Base-by-base conservation (phyloP, 2,797 vertebrate species). In the Menidia menidia region DNA sequence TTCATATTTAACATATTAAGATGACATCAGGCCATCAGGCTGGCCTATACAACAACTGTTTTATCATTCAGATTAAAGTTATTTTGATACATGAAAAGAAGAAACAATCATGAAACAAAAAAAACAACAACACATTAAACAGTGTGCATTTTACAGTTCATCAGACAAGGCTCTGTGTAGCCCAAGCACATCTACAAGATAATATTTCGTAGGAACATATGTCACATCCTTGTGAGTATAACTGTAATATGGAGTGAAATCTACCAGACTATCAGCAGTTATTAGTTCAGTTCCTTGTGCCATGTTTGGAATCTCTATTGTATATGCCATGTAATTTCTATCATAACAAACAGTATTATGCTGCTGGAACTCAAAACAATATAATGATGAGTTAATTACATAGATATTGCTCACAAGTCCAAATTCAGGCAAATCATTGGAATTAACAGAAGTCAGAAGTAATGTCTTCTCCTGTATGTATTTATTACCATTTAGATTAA, bases 351-450 rank as follows among this genome's bases (percentile, higher is more conserved):
- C 8, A 31, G 61, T 71, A 61, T 71, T 52, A 66, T 61, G 62
- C 41, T 57, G 74, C 65, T 83, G 75, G 33, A 58, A 82, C 72
- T 82, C 57, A 12, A 75, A 82, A 72, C 71, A 80, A 63, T 72
- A 68, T 50, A 77, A 63, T 41, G 0, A 43, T 52, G 50, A 79
- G 62, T 80, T 43, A 45, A 72, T 52, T 44, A 75, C 16, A 72
- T 33, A 63, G 30, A 72, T 66, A 16, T 57, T 78, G 72, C 53
- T 72, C 8, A 73, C 56, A 32, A 73, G 70, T 67, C 63, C 56
- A 83, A 77, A 86, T 78, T 73, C 75, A 56, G 58, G 56, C 64
- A 85, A 52, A 51, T 81, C 51, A 67, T 70, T 77, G 60, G 62
- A 39, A 76, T 25, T 25, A 25, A 25, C 25, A 25, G 25, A 25